A percentile compares a stretch with the other conserved stretches of the same genome.
These are phyloP conservation scores for Syndactyla subalaris DNA, from an alignment of 2,797 vertebrate species.

Conservation along the genomic window DNA sequence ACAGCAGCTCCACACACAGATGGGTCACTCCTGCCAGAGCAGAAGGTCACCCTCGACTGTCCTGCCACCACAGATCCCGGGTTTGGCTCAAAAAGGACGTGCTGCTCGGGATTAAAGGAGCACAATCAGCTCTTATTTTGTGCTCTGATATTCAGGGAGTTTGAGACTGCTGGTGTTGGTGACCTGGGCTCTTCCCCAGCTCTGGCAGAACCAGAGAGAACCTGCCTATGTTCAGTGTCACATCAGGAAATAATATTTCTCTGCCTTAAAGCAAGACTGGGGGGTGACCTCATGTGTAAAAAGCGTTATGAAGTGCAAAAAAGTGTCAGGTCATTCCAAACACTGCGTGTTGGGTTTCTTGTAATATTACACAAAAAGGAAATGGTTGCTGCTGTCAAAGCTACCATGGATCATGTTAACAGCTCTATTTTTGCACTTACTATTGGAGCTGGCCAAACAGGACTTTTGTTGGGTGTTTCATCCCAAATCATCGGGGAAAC, in stretches of 20 bases:
- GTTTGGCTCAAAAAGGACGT: neutral
- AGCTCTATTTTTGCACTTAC: constrained; percentile 34
- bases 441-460: neutral
- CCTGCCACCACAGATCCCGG: neutral
- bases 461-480: neutral
- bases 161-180: neutral
- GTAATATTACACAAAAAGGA: constrained; percentile 53
- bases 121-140: neutral
- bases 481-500: neutral
- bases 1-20: neutral
- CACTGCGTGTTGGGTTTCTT: neutral
- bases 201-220: neutral
- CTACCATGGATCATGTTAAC: constrained; percentile 12
- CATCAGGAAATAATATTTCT: constrained; percentile 34
- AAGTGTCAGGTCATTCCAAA: constrained; percentile 25
- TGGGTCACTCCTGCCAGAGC: neutral
- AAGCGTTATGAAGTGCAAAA: neutral
- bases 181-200: constrained; percentile 37
- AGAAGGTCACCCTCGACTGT: neutral
- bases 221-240: neutral
- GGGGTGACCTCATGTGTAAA: neutral
- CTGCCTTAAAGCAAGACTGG: constrained; percentile 2
- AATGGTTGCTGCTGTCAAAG: constrained; percentile 32
- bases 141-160: neutral
- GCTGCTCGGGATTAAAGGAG: neutral